phyloP scores from a whole-genome alignment of 2,888 invertebrate genomes.

The Ditylenchus weischeri region DNA sequence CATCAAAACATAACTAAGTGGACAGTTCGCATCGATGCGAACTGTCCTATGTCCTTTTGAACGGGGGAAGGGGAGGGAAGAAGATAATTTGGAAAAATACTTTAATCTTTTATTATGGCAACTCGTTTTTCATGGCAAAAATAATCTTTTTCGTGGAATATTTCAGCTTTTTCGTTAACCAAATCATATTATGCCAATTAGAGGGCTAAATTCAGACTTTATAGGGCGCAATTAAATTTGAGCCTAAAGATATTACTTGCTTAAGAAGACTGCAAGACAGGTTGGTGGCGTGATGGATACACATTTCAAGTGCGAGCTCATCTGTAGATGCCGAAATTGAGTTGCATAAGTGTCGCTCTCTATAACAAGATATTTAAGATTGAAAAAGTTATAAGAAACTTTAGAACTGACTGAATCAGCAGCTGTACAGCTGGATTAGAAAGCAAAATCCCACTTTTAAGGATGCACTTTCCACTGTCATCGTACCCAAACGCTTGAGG shows the following conservation, averaged over 20 bases:
- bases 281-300: conserved; percentile 50
- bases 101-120: too few relatives aligned
- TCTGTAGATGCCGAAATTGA: conserved; percentile 42
- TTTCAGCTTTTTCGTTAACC: too few relatives aligned
- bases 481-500: conserved; percentile 32
- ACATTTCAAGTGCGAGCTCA: conserved; percentile 51
- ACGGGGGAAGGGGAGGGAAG: too few relatives aligned
- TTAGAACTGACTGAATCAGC: conserved; percentile 62
- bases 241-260: conserved; percentile 25
- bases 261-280: conserved; percentile 41
- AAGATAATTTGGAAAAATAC: too few relatives aligned
- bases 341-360: conserved; percentile 47
- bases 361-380: conserved; percentile 7
- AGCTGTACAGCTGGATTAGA: conserved; percentile 81
- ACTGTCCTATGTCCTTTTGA: too few relatives aligned
- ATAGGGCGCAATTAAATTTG: too few relatives aligned
- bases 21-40: too few relatives aligned
- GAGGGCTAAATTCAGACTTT: too few relatives aligned
- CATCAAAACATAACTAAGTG: too few relatives aligned
- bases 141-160: too few relatives aligned
- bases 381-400: not conserved
- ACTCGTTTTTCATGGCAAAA: too few relatives aligned
- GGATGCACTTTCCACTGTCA: conserved; percentile 59
- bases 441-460: conserved; percentile 80
- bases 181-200: too few relatives aligned